These are phyloP conservation scores for Andricus curvator DNA, from an alignment of 2,888 invertebrate genomes.

Conservation along the genomic window DNA sequence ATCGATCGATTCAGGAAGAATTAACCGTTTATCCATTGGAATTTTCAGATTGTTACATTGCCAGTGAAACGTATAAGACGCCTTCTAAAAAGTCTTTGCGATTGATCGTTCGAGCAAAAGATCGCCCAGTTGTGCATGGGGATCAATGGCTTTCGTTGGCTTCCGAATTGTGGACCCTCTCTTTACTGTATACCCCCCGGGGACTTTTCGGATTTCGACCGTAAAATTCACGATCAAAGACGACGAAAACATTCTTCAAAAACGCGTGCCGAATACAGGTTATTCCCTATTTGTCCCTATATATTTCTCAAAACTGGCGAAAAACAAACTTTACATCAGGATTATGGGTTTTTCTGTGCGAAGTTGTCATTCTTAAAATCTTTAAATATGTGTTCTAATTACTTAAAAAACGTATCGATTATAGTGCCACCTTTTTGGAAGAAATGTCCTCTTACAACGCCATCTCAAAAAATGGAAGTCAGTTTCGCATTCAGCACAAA, in stretches of 20 bases:
- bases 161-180: slow-evolving; percentile 53
- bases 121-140: slow-evolving; percentile 53
- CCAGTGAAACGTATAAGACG: slow-evolving; percentile 69
- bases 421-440: too few relatives aligned
- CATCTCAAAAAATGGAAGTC: too few relatives aligned
- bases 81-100: slow-evolving; percentile 62
- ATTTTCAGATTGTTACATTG: slow-evolving; percentile 66
- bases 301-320: background rate
- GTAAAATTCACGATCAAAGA: background rate
- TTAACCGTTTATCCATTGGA: slow-evolving; percentile 54
- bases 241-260: background rate
- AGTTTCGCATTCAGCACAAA: too few relatives aligned
- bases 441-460: too few relatives aligned
- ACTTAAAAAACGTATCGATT: too few relatives aligned
- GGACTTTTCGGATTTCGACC: background rate
- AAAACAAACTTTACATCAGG: too few relatives aligned
- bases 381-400: too few relatives aligned
- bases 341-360: too few relatives aligned
- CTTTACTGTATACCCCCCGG: background rate
- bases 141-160: slow-evolving; percentile 69
- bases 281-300: background rate
- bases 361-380: too few relatives aligned
- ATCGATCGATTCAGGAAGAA: slow-evolving; percentile 56
- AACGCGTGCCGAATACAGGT: background rate
- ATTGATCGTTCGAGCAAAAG: slow-evolving; percentile 50